phyloP scores from a whole-genome alignment of 2,113 vertebrate genomes.

The Menura novaehollandiae region DNA sequence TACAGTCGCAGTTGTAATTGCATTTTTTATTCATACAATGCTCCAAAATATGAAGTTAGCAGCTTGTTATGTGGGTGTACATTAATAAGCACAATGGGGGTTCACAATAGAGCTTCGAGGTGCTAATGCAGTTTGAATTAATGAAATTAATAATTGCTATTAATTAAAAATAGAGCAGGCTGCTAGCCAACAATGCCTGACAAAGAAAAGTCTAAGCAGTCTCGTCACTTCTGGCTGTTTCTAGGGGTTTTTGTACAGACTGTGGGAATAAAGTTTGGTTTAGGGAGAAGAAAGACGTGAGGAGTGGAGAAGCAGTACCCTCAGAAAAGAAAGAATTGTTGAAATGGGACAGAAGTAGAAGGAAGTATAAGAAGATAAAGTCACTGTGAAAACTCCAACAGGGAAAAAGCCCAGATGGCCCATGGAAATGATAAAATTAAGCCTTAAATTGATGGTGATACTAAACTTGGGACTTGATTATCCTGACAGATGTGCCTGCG shows the following conservation, averaged over 20 bases:
- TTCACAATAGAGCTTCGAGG: neutral
- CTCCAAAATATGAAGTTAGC: conserved; percentile 1
- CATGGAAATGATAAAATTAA: conserved; percentile 55
- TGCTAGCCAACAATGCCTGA: neutral
- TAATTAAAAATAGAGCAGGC: conserved; percentile 2
- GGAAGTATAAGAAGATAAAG: neutral
- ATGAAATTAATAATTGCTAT: conserved; percentile 47
- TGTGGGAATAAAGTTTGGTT: neutral
- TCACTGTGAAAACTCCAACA: neutral
- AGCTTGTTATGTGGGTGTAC: conserved; percentile 39
- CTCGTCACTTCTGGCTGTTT: neutral
- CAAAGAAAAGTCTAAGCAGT: neutral
- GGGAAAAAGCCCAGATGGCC: conserved; percentile 50
- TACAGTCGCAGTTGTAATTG: neutral
- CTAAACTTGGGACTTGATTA: conserved; percentile 58
- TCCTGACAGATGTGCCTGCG: conserved; percentile 26
- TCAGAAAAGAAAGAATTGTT: neutral
- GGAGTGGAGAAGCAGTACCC: neutral
- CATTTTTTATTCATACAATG: neutral
- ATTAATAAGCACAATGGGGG: conserved; percentile 38
- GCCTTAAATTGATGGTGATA: conserved; percentile 46
- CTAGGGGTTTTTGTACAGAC: neutral
- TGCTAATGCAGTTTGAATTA: conserved; percentile 12
- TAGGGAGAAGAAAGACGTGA: neutral
- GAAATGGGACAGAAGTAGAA: neutral